These are phyloP conservation scores for Ennomos erosarius DNA, from an alignment of 2,888 invertebrate species.

Conservation along the genomic window DNA sequence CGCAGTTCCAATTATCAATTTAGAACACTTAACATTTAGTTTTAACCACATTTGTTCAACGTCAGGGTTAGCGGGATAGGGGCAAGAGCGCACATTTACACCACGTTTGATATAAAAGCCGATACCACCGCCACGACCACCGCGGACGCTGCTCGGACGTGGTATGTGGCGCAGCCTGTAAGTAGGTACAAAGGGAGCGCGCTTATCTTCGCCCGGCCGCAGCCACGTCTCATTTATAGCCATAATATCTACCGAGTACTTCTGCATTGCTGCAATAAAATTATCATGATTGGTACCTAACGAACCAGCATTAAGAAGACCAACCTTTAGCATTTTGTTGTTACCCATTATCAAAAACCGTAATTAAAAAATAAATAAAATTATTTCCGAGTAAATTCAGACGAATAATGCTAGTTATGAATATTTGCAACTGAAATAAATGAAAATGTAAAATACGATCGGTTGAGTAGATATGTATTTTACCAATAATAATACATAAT, in stretches of 20 bases:
- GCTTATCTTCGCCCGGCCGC: background rate
- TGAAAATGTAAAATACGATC: too few species aligned
- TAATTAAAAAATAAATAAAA: too few species aligned
- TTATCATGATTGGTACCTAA: background rate
- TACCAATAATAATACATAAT: too few species aligned
- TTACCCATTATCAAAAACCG: too few species aligned
- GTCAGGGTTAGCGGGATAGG: background rate
- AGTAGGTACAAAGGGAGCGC: background rate
- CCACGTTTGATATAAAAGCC: conserved; percentile 34
- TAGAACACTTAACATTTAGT: background rate
- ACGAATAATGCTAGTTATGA: too few species aligned
- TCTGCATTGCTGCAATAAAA: background rate
- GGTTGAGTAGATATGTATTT: too few species aligned
- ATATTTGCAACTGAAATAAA: too few species aligned
- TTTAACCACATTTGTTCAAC: conserved; percentile 32
- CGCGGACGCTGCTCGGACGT: background rate
- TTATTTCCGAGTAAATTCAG: too few species aligned
- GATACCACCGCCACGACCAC: conserved; percentile 28
- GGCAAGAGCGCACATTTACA: background rate
- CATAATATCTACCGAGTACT: conserved; percentile 1
- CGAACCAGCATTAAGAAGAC: background rate
- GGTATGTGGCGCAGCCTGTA: conserved; percentile 10
- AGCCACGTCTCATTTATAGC: conserved; percentile 4
- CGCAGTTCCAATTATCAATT: conserved; percentile 26
- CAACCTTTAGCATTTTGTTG: too few species aligned